Conservation (phyloP, 2,888 invertebrate genomes). For the Pemphredon lugubris region DNA sequence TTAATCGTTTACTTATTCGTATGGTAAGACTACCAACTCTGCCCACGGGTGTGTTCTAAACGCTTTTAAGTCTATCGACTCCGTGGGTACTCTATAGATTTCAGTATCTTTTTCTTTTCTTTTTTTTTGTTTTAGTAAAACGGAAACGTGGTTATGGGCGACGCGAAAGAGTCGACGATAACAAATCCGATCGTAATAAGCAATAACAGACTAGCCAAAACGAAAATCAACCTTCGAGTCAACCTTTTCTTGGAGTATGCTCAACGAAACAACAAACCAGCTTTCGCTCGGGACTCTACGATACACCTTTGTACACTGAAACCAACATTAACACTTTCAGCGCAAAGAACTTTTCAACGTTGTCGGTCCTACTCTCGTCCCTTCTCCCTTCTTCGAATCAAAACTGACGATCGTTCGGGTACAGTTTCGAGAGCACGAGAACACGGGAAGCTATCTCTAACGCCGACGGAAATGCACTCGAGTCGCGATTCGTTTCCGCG, state of each 20-base stretch:
- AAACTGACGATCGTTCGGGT: too few relatives aligned
- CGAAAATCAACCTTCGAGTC: conserved; percentile 34
- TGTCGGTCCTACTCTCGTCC: conserved; percentile 2
- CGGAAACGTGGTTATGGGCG: conserved; percentile 12
- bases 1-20: conserved; percentile 48
- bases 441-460: conserved; percentile 22
- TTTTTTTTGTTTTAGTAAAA: too few relatives aligned
- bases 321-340: conserved; percentile 54
- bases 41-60: conserved; percentile 25
- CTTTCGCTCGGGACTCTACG: conserved; percentile 4
- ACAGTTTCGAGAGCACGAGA: not conserved
- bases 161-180: conserved; percentile 30
- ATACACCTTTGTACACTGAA: conserved; percentile 39
- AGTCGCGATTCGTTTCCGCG: not conserved
- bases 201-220: conserved; percentile 51
- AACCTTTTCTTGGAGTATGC: conserved; percentile 26
- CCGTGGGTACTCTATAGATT: conserved; percentile 28
- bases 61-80: conserved; percentile 31
- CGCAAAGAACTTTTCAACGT: conserved; percentile 31
- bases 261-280: conserved; percentile 46
- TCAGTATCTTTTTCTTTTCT: too few relatives aligned
- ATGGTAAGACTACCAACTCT: conserved; percentile 21
- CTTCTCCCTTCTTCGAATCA: too few relatives aligned
- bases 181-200: conserved; percentile 33
- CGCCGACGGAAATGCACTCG: conserved; percentile 4